These are phyloP conservation scores for Megaceryle alcyon DNA, from an alignment of 2,797 vertebrate species.

Conservation along the genomic window DNA sequence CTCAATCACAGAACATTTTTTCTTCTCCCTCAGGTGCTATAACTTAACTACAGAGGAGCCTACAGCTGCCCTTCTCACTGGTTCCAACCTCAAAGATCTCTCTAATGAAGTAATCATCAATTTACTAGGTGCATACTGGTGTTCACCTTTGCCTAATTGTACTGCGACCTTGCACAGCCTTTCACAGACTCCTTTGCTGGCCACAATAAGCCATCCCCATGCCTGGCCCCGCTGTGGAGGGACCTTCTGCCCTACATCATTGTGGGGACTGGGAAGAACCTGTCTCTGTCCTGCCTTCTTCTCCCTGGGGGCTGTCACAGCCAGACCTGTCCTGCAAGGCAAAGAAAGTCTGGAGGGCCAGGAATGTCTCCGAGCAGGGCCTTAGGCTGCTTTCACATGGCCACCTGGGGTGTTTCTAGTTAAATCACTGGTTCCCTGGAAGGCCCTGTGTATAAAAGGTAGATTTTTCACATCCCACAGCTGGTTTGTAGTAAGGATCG, in stretches of 20 bases:
- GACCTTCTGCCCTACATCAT: not conserved
- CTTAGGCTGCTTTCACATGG: not conserved
- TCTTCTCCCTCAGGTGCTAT: not conserved
- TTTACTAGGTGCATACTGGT: not conserved
- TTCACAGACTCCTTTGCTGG: not conserved
- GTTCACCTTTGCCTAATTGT: not conserved
- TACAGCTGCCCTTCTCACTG: not conserved
- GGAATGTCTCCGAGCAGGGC: accelerated
- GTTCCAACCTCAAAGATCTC: not conserved
- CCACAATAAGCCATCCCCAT: not conserved
- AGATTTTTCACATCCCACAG: not conserved
- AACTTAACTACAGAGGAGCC: not conserved
- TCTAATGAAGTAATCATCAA: not conserved
- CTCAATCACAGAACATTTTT: not conserved
- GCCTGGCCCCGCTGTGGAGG: not conserved
- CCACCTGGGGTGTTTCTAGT: not conserved
- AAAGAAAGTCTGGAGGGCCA: too few species aligned
- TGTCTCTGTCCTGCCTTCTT: not conserved
- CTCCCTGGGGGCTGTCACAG: not conserved
- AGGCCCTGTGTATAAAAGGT: not conserved
- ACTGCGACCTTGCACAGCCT: accelerated
- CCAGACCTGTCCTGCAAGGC: not conserved
- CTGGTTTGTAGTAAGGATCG: not conserved
- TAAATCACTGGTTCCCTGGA: not conserved
- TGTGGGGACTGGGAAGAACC: accelerated